Base-by-base conservation (phyloP, 2,888 invertebrate genomes). In the Coleophora flavipennella region DNA sequence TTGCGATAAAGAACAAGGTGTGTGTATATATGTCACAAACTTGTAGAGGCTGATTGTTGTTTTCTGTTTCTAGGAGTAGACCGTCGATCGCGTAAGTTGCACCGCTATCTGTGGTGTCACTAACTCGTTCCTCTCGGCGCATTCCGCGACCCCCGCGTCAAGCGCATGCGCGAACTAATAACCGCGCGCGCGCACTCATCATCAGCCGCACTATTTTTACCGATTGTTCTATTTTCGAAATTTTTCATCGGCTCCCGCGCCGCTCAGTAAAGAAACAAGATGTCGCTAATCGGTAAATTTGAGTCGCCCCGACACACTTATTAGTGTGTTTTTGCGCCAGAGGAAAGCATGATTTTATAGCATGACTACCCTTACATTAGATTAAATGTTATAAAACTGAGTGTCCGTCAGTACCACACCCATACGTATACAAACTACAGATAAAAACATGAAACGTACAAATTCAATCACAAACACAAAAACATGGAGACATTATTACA, bases 11-110 rank as follows among this genome's bases (percentile, higher is more conserved):
- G 55, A 61, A 51, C 59, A 51, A 62, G 62, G 20, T 4, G 20
- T 20, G 20, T 20, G 20, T 20, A 4, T 20, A 20, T 20, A 20
- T 20, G 3, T 4, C 20, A 20, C 20, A 20, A 20, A 20, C 20
- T 20, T 20, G 72, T 78, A 74, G 81, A 77, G 72, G 79, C 80
- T 83, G 80, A 81, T 72, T 79, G 81, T 80, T 80, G 76, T 84
- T 81, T 85, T 83, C 76, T 85, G 77, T 85, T 85, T 85, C 80
- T 85, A 85, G 85, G 85, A 81, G 84, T 85, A 85, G 85, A 85
- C 84, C 85, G 62, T 85, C 85, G 76, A 85, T 83, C 78, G 77
- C 77, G 85, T 85, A 85, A 85, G 85, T 85, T 75, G 75, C 83
- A 83, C 83, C 81, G 81, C 83, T 83, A 74, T 76, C 69, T 75